These are phyloP conservation scores for Ochotona princeps DNA, from an alignment of 2,113 vertebrate genomes.

Conservation along the genomic window DNA sequence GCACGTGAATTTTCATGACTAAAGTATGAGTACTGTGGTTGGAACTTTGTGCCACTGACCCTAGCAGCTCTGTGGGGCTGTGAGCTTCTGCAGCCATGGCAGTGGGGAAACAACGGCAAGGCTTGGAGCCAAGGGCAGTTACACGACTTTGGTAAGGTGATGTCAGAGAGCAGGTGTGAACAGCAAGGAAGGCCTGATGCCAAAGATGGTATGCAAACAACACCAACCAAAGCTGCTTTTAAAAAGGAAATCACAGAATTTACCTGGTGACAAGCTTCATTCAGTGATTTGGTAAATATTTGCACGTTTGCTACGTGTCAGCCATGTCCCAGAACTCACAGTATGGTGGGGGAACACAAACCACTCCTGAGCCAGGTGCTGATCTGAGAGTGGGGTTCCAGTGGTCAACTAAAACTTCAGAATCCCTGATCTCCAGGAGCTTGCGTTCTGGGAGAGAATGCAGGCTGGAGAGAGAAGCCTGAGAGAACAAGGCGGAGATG, in stretches of 20 bases:
- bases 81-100: background rate
- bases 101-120: background rate
- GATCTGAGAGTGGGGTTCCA: background rate
- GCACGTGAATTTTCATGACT: background rate
- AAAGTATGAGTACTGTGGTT: background rate
- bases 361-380: background rate
- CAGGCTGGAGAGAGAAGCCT: background rate
- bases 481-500: background rate
- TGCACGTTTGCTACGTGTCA: background rate
- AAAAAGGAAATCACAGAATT: background rate
- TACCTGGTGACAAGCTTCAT: slow-evolving; percentile 5
- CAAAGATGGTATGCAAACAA: background rate
- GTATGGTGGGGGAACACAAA: background rate
- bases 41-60: background rate
- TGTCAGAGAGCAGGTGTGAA: background rate
- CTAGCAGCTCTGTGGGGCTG: background rate
- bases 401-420: background rate
- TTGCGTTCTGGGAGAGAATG: background rate
- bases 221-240: background rate
- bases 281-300: background rate
- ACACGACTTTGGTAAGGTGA: background rate
- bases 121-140: background rate
- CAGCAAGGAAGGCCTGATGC: background rate
- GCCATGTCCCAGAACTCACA: background rate
- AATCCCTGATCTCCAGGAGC: background rate